These are phyloP conservation scores for Benitochromis conjunctus DNA, from an alignment of 2,113 vertebrate genomes.

Conservation along the genomic window DNA sequence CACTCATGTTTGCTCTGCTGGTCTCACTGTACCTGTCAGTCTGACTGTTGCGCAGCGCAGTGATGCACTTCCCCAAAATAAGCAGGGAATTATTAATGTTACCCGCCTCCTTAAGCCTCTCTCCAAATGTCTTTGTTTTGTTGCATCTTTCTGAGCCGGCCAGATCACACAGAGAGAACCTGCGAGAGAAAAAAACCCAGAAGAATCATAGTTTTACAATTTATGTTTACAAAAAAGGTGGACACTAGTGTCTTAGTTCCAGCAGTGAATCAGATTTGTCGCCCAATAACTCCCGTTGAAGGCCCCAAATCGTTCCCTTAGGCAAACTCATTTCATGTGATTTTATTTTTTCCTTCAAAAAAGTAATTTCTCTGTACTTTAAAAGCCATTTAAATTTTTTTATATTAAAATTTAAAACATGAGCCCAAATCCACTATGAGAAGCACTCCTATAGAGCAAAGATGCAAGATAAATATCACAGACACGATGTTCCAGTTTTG, in stretches of 20 bases:
- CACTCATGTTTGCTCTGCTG: not conserved
- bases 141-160: conserved; percentile 89
- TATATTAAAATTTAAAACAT: not conserved
- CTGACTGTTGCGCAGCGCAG: conserved; percentile 80
- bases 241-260: not conserved
- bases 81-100: conserved; percentile 91
- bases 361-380: not conserved
- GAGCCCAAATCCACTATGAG: not conserved
- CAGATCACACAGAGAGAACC: conserved; percentile 87
- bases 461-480: not conserved
- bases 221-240: not conserved
- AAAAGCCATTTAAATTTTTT: not conserved
- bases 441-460: not conserved
- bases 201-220: not conserved
- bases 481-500: not conserved
- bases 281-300: not conserved
- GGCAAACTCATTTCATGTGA: not conserved
- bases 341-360: not conserved
- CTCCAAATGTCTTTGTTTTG: conserved; percentile 84
- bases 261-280: fast-evolving
- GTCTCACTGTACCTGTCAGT: conserved; percentile 69
- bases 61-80: conserved; percentile 88
- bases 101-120: conserved; percentile 85
- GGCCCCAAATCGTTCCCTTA: not conserved
- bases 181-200: not conserved